Base-by-base conservation (phyloP, 1,140 invertebrate genomes). In the Tetraneura akinire region DNA sequence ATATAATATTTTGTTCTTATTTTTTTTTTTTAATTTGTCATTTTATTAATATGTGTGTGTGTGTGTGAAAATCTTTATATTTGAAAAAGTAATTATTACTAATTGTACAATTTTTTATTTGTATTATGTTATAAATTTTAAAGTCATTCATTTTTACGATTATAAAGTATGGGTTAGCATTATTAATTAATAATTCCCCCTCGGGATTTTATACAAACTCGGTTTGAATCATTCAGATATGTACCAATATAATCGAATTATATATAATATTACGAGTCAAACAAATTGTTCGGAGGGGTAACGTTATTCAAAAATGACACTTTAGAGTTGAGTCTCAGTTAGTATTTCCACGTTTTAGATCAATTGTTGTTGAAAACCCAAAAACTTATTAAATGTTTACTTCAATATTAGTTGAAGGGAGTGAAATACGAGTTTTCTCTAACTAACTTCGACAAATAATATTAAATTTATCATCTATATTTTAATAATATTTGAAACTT, bases 221-320 rank as follows among this genome's bases (percentile, higher is more conserved):
- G 71, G 71, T 37, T 13, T 57, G 71, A 76, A 42, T 57, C 53
- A 57, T 76, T 57, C 21, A 76, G 29, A 57, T 57, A 42, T 37
- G 71, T 42, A 57, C 71, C 29, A 76, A 57, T 55, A 76, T 37
- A 76, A 76, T 76, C 71, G 37, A 76, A 76, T 76, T 76, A 76
- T 32, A 76, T 32, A 57, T 23, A 37, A 55, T 37, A 37, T 73
- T 73, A 32, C 32, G 51, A 73, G 51, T 73, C 70, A 76, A 76
- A 76, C 71, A 57, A 57, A 76, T 76, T 53, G 71, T 57, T 57
- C 70, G 23, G 71, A 76, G 42, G 71, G 71, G 71, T 55, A 74
- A 74, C 49, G 53, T 57, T 57, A 55, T 53, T 76, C 32, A 76
- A 76, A 76, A 76, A 76, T 76, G 71, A 76, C 71, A 76, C 49